Conservation (phyloP, 2,113 vertebrate genomes). For the Cranoglanis bouderius region DNA sequence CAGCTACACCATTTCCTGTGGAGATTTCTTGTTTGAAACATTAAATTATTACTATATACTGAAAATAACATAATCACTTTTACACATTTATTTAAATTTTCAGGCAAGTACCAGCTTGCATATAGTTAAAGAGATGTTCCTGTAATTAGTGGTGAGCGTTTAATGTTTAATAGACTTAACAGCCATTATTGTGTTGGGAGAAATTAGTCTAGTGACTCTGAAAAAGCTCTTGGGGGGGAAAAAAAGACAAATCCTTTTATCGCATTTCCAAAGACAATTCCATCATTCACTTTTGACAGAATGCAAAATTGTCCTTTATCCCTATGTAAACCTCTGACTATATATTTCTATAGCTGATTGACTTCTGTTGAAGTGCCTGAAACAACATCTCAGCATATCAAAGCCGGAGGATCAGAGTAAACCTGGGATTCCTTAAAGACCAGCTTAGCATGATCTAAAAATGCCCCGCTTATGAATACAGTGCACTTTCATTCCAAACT, state of each 20-base stretch:
- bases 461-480: constrained; percentile 13
- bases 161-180: constrained; percentile 14
- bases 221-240: not conserved
- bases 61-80: constrained; percentile 16
- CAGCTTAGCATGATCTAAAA: constrained; percentile 33
- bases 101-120: not conserved
- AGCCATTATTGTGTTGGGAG: not conserved
- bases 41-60: constrained; percentile 41
- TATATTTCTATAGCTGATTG: not conserved
- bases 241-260: constrained; percentile 17
- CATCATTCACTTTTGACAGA: not conserved
- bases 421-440: constrained; percentile 27
- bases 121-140: not conserved
- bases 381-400: constrained; percentile 3
- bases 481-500: constrained; percentile 33
- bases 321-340: not conserved
- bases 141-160: not conserved
- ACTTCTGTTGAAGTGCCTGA: constrained; percentile 17
- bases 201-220: constrained; percentile 20
- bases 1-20: constrained; percentile 33
- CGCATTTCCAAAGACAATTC: constrained; percentile 15
- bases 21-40: constrained; percentile 47
- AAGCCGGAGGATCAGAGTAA: not conserved
- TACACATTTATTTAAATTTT: constrained; percentile 11
- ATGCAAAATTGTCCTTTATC: not conserved